phyloP scores from a whole-genome alignment of 2,113 vertebrate species.

The Naja naja region DNA sequence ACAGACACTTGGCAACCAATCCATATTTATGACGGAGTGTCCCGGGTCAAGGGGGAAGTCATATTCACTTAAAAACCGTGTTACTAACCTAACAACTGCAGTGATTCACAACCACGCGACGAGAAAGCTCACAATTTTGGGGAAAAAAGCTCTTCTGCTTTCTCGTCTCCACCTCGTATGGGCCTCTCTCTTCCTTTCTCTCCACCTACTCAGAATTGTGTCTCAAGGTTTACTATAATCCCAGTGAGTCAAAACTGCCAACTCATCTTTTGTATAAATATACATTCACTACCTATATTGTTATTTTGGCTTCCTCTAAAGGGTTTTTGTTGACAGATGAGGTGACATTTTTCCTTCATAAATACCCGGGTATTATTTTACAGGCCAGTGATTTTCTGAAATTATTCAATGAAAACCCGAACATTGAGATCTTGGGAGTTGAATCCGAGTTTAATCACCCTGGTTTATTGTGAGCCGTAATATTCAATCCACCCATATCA shows the following conservation, averaged over 20 bases:
- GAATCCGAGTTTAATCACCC: slow-evolving; percentile 7
- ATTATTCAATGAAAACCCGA: neutral
- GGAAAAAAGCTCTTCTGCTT: neutral
- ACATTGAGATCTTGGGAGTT: neutral
- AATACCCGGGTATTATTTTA: slow-evolving; percentile 21
- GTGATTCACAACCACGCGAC: no score
- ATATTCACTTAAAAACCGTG: no score
- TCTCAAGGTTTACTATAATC: neutral
- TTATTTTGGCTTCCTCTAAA: slow-evolving; percentile 30
- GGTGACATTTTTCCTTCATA: slow-evolving; percentile 11
- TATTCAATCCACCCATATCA: neutral
- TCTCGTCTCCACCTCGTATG: neutral
- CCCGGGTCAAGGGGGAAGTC: no score
- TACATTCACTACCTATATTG: slow-evolving; percentile 14
- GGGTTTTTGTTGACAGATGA: slow-evolving; percentile 18
- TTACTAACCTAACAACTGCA: no score
- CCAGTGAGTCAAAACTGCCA: slow-evolving; percentile 7
- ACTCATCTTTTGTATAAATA: slow-evolving; percentile 4
- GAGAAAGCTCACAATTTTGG: no score
- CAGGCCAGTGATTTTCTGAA: neutral
- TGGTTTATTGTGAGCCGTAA: neutral
- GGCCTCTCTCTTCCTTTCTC: neutral
- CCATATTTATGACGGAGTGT: no score
- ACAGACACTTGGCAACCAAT: no score
- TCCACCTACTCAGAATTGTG: neutral